Percentiles rank a stretch among this genome's conserved stretches.
Conservation (phyloP, 1,140 invertebrate species). For the Papilio xuthus region DNA sequence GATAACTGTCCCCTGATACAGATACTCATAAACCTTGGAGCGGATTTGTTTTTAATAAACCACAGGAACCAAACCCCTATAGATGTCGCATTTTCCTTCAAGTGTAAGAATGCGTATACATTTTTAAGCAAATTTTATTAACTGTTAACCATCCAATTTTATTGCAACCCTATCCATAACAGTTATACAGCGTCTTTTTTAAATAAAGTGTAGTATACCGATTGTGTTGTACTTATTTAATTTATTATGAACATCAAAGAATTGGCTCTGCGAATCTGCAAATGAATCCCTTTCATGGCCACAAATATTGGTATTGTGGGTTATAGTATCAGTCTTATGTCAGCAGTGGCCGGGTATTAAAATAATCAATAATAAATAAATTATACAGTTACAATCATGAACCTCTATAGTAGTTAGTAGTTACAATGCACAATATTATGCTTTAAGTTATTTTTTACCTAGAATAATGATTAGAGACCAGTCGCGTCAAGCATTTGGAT, state of each 20-base stretch:
- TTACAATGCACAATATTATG: too few species aligned
- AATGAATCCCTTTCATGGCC: neutral
- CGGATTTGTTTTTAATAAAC: constrained; percentile 58
- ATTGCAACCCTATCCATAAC: neutral
- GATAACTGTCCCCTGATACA: constrained; percentile 63
- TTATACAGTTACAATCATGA: too few species aligned
- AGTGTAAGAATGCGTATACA: constrained; percentile 56
- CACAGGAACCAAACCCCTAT: constrained; percentile 65
- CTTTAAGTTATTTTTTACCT: too few species aligned
- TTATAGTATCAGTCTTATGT: neutral
- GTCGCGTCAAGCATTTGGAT: neutral
- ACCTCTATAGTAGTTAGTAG: too few species aligned
- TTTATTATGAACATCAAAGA: neutral
- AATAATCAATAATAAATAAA: too few species aligned
- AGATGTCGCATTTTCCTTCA: constrained; percentile 62
- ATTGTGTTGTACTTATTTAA: neutral
- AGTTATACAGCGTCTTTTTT: constrained; percentile 13
- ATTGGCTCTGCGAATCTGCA: neutral
- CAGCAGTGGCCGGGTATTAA: neutral
- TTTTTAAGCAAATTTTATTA: constrained; percentile 44
- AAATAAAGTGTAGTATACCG: neutral
- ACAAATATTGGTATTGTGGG: neutral
- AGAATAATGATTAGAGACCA: neutral
- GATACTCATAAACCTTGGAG: constrained; percentile 61
- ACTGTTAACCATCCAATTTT: neutral